phyloP scores from a whole-genome alignment of 1,140 invertebrate species.

The Hydropsyche tenuis region DNA sequence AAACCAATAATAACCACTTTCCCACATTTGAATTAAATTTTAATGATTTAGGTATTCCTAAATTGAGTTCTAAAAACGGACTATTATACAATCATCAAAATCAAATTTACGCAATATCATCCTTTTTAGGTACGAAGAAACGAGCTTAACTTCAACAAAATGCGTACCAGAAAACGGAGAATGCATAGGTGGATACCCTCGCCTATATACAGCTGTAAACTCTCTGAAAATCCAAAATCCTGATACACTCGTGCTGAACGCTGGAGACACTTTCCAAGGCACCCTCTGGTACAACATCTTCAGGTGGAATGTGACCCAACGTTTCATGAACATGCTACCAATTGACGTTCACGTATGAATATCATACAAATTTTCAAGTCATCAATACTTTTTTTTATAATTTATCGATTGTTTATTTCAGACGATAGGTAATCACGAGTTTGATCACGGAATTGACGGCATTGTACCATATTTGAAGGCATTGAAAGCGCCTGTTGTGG shows the following conservation, averaged over 20 bases:
- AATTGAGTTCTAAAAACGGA: no score
- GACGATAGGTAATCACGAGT: constrained; percentile 90
- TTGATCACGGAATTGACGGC: constrained; percentile 79
- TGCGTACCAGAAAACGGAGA: constrained; percentile 61
- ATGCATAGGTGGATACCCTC: constrained; percentile 78
- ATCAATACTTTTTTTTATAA: no score
- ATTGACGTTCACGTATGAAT: constrained; percentile 79
- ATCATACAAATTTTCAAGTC: background rate
- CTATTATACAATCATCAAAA: no score
- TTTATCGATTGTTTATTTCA: constrained; percentile 57
- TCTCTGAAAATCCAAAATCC: constrained; percentile 64
- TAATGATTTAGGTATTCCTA: no score
- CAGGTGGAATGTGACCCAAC: constrained; percentile 74
- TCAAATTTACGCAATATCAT: constrained; percentile 18
- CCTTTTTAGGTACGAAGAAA: constrained; percentile 71
- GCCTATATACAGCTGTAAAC: constrained; percentile 67
- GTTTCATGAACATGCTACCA: constrained; percentile 78
- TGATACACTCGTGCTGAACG: constrained; percentile 77
- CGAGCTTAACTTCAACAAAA: constrained; percentile 65
- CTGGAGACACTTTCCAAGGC: constrained; percentile 86
- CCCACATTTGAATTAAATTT: no score
- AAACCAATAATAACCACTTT: no score
- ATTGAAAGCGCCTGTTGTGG: constrained; percentile 71
- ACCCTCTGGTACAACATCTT: constrained; percentile 84
- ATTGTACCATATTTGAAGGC: constrained; percentile 74